A percentile compares a stretch with the other conserved stretches of the same genome.
These are phyloP conservation scores for Brienomyrus longianalis DNA, from an alignment of 2,113 vertebrate species.

Conservation along the genomic window DNA sequence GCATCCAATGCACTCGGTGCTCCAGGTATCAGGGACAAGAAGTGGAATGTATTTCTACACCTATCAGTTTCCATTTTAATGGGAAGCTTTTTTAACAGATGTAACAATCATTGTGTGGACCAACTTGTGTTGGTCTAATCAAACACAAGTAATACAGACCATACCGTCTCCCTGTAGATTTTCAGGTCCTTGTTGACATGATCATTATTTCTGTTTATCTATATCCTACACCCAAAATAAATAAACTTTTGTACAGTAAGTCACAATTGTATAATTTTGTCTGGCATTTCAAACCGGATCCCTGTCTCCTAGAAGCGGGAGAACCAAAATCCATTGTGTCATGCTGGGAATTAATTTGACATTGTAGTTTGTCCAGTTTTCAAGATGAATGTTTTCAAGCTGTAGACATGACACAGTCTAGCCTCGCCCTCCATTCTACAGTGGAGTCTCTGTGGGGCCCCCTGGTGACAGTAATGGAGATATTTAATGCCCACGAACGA, in stretches of 20 bases:
- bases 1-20: neutral
- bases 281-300: neutral
- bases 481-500: neutral
- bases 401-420: neutral
- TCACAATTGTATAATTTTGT: neutral
- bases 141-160: neutral
- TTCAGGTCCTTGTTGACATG: neutral
- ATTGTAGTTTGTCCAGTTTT: neutral
- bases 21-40: neutral
- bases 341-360: slow-evolving; percentile 1
- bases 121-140: neutral
- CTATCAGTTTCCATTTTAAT: neutral
- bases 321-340: neutral
- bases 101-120: neutral
- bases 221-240: neutral
- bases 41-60: neutral
- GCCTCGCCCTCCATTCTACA: neutral
- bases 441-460: neutral
- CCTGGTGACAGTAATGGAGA: neutral
- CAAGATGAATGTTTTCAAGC: neutral
- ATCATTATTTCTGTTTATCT: neutral
- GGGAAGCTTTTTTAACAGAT: neutral
- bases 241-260: neutral
- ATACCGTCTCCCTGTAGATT: neutral
- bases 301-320: neutral